Evolutionary conservation across 1,140 invertebrate species (phyloP), one percentile per base, ranked within the genome.

Genomic region (Temnothorax nylanderi): DNA sequence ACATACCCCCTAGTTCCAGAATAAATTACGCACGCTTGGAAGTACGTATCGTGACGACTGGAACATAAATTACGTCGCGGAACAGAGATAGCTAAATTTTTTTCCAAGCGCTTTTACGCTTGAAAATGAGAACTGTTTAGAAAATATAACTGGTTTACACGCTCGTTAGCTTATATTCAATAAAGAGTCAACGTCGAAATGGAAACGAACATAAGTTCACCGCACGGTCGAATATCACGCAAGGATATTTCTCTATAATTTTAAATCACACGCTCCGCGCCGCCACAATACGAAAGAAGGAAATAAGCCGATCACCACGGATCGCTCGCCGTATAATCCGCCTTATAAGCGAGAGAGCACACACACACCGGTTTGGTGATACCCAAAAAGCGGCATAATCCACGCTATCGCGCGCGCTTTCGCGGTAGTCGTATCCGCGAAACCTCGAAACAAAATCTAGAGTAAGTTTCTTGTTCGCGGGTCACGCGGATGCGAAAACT

Each of bases 381-480:
- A 82, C 18, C 13, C 54, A 58, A 84, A 84, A 84, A 60, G 18
- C 44, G 8, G 54, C 69, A 72, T 51, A 37, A 37, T 56, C 37
- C 67, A 13, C 54, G 37, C 67, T 58, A 74, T 82, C 41, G 67
- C 67, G 37, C 67, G 37, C 44, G 26, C 44, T 82, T 32, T 41
- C 65, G 32, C 51, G 18, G 18, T n/a, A 72, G 49, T 41, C 67
- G 26, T 41, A 11, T 8, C n/a, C 51, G 37, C 54, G 44, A 71
- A 71, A 81, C n/a, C 77, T 26, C 80, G 54, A 75, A 60, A 74
- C 26, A 56, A 84, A 84, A 60, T 75, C 54, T 60, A 37, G 13
- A 82, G n/a, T 60, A 72, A 82, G 69, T 84, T 84, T 84, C 80
- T 74, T 47, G 80, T 75, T 74, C 80, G 69, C 69, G 41, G 41